Conservation (phyloP, 64 coral and sea anemone genomes). For the Pachyseris speciosa region DNA sequence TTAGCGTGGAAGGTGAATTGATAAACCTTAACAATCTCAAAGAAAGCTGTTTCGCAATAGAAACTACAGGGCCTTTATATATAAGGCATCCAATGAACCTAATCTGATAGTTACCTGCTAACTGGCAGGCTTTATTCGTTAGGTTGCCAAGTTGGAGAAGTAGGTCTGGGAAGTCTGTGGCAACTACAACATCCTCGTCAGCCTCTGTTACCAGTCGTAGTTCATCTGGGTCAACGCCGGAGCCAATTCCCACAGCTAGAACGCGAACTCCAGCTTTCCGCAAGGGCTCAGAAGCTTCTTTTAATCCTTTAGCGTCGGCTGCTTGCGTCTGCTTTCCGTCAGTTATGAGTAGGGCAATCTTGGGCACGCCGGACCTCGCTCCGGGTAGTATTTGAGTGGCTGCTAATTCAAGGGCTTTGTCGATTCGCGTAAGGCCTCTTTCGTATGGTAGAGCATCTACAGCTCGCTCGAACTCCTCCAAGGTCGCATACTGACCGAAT, state of each 20-base stretch:
- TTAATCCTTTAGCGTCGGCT: background rate
- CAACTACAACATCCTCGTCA: conserved; percentile 32
- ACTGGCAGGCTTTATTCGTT: background rate
- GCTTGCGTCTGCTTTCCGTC: conserved; percentile 36
- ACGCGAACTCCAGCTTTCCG: background rate
- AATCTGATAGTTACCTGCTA: background rate
- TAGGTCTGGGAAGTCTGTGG: conserved; percentile 10
- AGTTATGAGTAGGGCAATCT: conserved; percentile 42
- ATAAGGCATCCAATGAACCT: background rate
- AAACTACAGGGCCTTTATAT: too few relatives aligned
- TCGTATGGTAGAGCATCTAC: conserved; percentile 71
- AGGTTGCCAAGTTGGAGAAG: background rate
- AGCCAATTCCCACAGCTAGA: conserved; percentile 16
- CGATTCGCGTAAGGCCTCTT: conserved; percentile 65
- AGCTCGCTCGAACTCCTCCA: conserved; percentile 30
- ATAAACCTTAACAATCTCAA: too few relatives aligned
- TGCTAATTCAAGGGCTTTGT: conserved; percentile 51
- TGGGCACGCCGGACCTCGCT: conserved; percentile 31
- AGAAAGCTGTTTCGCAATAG: too few relatives aligned
- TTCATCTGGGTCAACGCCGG: conserved; percentile 20
- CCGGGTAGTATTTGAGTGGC: conserved; percentile 28
- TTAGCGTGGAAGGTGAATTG: too few relatives aligned
- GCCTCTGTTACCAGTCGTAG: conserved; percentile 24
- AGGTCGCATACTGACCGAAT: conserved; percentile 23
- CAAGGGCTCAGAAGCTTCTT: background rate